A percentile compares a stretch with the other conserved stretches of the same genome.
Evolutionary conservation across 2,113 vertebrate genomes (phyloP).

Genomic region (Fukomys damarensis): DNA sequence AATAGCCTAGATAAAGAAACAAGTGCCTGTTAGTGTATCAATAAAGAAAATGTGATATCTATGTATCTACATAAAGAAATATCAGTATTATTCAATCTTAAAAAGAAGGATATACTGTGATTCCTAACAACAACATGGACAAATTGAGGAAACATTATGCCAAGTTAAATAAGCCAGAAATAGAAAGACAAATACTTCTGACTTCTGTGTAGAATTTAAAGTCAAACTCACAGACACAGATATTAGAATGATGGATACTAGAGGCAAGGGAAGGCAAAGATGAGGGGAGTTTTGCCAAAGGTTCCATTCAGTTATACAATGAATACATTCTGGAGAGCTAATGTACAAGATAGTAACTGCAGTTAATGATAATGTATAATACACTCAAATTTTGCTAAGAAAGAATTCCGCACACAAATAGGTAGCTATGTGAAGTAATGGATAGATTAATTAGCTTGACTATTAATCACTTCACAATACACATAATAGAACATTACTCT

Average conservation of each 20-base stretch:
- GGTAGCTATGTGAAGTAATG: not conserved
- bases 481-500: not conserved
- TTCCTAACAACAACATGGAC: not conserved
- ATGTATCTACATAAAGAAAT: not conserved
- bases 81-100: not conserved
- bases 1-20: not conserved
- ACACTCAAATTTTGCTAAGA: not conserved
- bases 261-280: not conserved
- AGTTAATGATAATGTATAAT: not conserved
- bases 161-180: not conserved
- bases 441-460: not conserved
- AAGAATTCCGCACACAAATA: not conserved
- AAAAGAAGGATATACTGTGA: not conserved
- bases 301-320: not conserved
- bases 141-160: not conserved
- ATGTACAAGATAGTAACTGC: not conserved
- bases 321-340: not conserved
- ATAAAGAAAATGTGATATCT: not conserved
- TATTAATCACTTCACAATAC: not conserved
- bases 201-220: not conserved
- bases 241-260: not conserved
- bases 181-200: not conserved
- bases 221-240: not conserved
- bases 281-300: not conserved
- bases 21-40: not conserved